Evolutionary conservation across 2,888 invertebrate genomes (phyloP), one percentile per base, ranked within the genome.

Genomic region (Eupithecia inturbata): DNA sequence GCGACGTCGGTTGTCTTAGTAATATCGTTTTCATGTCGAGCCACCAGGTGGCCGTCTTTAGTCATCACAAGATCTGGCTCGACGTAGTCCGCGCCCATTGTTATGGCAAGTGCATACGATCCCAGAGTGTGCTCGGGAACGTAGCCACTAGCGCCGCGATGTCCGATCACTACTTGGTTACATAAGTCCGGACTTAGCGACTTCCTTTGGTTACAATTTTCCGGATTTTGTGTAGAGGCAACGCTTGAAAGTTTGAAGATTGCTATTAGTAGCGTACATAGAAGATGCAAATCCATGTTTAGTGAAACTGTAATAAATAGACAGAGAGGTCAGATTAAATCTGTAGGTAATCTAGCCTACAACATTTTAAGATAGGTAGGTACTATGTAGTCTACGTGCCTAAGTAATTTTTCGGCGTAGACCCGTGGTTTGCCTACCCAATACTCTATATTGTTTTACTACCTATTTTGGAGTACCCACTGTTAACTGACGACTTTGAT

Each of bases 1-100:
- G 86, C 82, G 12, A 94, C 87, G 72, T 94, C 89, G 1, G 93
- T 93, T 0, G 91, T 91, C 57, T 87, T 71, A 7, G 88, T 83
- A 3, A 94, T 82, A 78, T 91, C 89, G 76, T 93, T 94, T 79
- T 94, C 94, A 74, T 94, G 94, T 31, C 93, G 82, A 1, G 92
- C 91, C 31, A 94, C 83, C 12, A 93, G 77, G 26, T 89, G 82
- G 16, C 89, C 89, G 64, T 94, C 94, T 36, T 86, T 88, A 0
- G 93, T 93, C 86, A 92, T 92, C 4, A 94, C 94, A 49, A 94
- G 84, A 74, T 94, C 94, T 0, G 94, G 94, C 77, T 94, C 94
- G 0, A 94, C 85, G 78, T 91, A 94, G 81, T 94, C 93, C 2
- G 93, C 89, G 2, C 93, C 93, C 89, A 93, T 88, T 0, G 91